These are phyloP conservation scores for Pseudoips prasinana DNA, from an alignment of 2,888 invertebrate genomes.

Conservation along the genomic window DNA sequence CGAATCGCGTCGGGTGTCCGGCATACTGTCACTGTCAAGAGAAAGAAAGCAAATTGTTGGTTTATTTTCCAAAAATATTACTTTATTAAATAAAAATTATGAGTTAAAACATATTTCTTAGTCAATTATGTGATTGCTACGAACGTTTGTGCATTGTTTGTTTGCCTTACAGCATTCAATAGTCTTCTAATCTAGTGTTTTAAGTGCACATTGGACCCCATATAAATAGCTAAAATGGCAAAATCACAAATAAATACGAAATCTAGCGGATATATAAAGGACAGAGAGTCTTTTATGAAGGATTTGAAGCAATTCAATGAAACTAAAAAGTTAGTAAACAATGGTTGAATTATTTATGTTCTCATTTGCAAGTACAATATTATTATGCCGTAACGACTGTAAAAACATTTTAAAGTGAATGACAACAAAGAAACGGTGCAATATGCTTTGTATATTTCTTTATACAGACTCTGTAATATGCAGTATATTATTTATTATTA, in stretches of 20 bases:
- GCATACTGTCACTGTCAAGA: constrained; percentile 39
- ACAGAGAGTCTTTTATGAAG: constrained; percentile 90
- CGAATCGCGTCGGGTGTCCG: constrained; percentile 19
- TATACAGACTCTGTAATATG: too few species aligned
- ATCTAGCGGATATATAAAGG: constrained; percentile 87
- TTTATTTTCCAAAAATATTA: constrained; percentile 16
- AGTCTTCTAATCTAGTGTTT: constrained; percentile 6
- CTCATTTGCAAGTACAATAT: too few species aligned
- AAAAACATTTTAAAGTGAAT: too few species aligned
- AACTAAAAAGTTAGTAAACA: constrained; percentile 91
- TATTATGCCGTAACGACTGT: too few species aligned
- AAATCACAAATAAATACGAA: constrained; percentile 76
- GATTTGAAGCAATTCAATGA: constrained; percentile 96
- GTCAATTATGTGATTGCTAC: constrained; percentile 20
- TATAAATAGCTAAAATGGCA: constrained; percentile 56
- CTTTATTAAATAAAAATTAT: constrained; percentile 23
- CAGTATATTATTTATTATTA: too few species aligned
- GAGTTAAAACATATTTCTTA: constrained; percentile 11
- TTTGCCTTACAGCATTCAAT: constrained; percentile 4
- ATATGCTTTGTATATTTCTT: too few species aligned
- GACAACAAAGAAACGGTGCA: too few species aligned
- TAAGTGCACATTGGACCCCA: constrained; percentile 12
- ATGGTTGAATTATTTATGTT: too few species aligned
- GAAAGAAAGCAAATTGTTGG: constrained; percentile 18
- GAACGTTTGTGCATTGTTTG: constrained; percentile 2